These are phyloP conservation scores for Drosophila quinaria DNA, from an alignment of 2,888 invertebrate species.

Conservation along the genomic window DNA sequence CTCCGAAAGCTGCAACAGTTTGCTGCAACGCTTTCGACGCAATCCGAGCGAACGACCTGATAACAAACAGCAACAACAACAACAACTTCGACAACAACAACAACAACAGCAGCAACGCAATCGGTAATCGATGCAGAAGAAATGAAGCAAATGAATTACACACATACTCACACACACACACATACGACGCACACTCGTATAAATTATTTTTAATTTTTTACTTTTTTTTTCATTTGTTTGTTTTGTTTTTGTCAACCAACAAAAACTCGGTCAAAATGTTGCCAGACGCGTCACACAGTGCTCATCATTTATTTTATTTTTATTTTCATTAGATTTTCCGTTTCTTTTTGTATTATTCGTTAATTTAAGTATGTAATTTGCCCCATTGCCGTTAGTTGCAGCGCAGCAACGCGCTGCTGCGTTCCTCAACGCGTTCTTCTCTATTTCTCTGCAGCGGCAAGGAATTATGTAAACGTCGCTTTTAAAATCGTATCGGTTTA, in stretches of 20 bases:
- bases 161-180: slow-evolving; percentile 7
- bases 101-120: slow-evolving; percentile 62
- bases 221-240: slow-evolving; percentile 27
- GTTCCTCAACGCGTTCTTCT: slow-evolving; percentile 56
- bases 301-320: slow-evolving; percentile 64
- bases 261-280: slow-evolving; percentile 77
- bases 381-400: slow-evolving; percentile 70
- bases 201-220: slow-evolving; percentile 71
- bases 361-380: slow-evolving; percentile 68
- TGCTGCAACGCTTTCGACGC: slow-evolving; percentile 92
- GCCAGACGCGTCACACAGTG: slow-evolving; percentile 52
- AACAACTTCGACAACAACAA: slow-evolving; percentile 51
- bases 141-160: slow-evolving; percentile 63
- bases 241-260: slow-evolving; percentile 49
- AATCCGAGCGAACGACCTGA: slow-evolving; percentile 91
- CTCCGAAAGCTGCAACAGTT: slow-evolving; percentile 94
- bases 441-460: slow-evolving; percentile 11
- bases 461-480: slow-evolving; percentile 53
- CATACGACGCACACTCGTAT: slow-evolving; percentile 22
- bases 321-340: slow-evolving; percentile 52
- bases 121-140: slow-evolving; percentile 82
- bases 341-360: slow-evolving; percentile 40
- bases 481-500: slow-evolving; percentile 12
- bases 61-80: slow-evolving; percentile 79
- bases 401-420: slow-evolving; percentile 64